Conservation (phyloP, 2,113 vertebrate genomes). For the Archocentrus centrarchus region DNA sequence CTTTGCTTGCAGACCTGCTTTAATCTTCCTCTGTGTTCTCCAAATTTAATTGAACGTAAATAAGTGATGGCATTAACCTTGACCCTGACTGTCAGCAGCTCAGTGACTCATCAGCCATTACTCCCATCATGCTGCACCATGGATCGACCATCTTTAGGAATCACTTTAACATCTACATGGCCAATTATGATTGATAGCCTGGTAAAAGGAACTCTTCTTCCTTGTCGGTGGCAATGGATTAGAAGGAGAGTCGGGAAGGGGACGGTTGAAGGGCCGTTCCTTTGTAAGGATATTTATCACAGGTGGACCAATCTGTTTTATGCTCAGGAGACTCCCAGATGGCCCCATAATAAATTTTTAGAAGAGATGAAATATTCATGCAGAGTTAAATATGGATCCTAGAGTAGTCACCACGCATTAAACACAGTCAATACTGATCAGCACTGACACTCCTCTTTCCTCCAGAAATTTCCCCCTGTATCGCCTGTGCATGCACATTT, state of each 20-base stretch:
- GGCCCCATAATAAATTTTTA: conserved; percentile 74
- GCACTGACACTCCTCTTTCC: conserved; percentile 56
- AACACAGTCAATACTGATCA: conserved; percentile 75
- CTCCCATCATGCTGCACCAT: conserved; percentile 54
- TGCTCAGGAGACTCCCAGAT: conserved; percentile 67
- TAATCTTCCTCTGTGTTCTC: conserved; percentile 62
- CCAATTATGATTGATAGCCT: conserved; percentile 50
- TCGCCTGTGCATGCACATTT: conserved; percentile 10
- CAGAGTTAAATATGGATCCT: conserved; percentile 79
- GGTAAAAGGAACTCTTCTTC: conserved; percentile 46
- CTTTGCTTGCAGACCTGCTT: conserved; percentile 56
- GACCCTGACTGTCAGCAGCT: conserved; percentile 56
- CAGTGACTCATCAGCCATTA: conserved; percentile 54
- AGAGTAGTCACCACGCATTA: conserved; percentile 65
- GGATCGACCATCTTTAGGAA: conserved; percentile 37
- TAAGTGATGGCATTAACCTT: conserved; percentile 69
- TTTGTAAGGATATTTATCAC: conserved; percentile 74
- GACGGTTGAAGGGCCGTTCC: conserved; percentile 50
- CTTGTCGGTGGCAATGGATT: conserved; percentile 26
- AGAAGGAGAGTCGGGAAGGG: conserved; percentile 33
- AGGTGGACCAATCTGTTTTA: conserved; percentile 55
- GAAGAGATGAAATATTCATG: conserved; percentile 79
- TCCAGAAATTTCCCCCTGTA: background rate
- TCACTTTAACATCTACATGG: conserved; percentile 34
- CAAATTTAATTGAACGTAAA: conserved; percentile 68